Evolutionary conservation across 2,113 vertebrate genomes (phyloP).

Genomic region (Panthera tigris): DNA sequence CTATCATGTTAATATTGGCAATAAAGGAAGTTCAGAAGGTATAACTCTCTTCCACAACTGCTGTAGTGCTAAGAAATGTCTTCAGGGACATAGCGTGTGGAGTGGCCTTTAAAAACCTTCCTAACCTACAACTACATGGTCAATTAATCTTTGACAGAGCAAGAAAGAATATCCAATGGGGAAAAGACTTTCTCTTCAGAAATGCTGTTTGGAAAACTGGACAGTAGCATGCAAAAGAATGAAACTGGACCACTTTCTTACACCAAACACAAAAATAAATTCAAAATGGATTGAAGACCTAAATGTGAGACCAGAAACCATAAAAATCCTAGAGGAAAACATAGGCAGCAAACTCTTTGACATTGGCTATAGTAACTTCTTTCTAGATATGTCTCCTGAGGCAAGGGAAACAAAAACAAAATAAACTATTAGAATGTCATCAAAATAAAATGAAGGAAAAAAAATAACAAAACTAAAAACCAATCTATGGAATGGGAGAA

Average conservation of each 20-base stretch:
- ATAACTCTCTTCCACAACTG: neutral
- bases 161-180: neutral
- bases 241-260: neutral
- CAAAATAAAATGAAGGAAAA: neutral
- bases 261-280: neutral
- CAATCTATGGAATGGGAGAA: neutral
- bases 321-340: neutral
- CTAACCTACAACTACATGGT: neutral
- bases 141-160: neutral
- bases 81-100: neutral
- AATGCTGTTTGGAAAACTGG: neutral
- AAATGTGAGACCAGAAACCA: neutral
- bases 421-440: neutral
- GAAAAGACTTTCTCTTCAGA: neutral
- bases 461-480: neutral
- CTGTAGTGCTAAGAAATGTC: neutral
- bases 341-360: neutral
- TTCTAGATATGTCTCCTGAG: neutral
- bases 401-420: neutral
- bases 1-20: neutral
- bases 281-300: neutral
- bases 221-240: neutral
- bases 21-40: neutral
- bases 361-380: neutral
- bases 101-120: neutral